Base-by-base conservation (phyloP, 2,888 invertebrate genomes). In the Ophion ventricosus region DNA sequence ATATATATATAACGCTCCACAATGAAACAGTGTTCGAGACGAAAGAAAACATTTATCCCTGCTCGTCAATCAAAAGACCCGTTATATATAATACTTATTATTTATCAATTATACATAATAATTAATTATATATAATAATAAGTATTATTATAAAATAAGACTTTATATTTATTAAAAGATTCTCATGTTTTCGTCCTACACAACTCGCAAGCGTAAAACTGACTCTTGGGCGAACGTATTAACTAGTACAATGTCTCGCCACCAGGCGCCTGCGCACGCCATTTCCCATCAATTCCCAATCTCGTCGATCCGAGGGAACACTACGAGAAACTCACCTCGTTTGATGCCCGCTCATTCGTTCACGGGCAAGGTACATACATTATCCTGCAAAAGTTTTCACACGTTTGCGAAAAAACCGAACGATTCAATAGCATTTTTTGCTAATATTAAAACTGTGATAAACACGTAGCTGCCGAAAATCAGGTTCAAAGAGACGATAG, bases 401-500 rank as follows among this genome's bases (percentile, higher is more conserved):
- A 74, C 77, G 80, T 84, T 84, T 61, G 67, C 64, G 56, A 61
- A 20, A 49, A 78, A 43, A 14, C n/a, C 66, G 29, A 79, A 72
- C 26, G 29, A 64, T 23, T 72, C 17, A 29, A 54, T 61, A 20
- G 72, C 49, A 35, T 70, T 74, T 78, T 72, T 78, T 70, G 78
- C 81, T 81, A 56, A 81, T 29, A 7, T 75, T 80, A 57, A 11
- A 78, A 81, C 78, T 79, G 81, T 84, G 84, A 84, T 81, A 81
- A 81, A 79, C 78, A 72, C 66, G 64, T 74, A 79, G 81, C 81
- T 84, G 70, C 81, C 49, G 66, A 79, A 79, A 78, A 82, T 79
- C 81, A 76, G 66, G 66, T 74, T 63, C 56, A 35, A 59, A 83
- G 70, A 43, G 69, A 76, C 76, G 40, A 77, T 63, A 61, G 75